Evolutionary conservation across 2,797 vertebrate genomes (phyloP), one percentile per base, ranked within the genome.

Genomic region (Harpagifer antarcticus): DNA sequence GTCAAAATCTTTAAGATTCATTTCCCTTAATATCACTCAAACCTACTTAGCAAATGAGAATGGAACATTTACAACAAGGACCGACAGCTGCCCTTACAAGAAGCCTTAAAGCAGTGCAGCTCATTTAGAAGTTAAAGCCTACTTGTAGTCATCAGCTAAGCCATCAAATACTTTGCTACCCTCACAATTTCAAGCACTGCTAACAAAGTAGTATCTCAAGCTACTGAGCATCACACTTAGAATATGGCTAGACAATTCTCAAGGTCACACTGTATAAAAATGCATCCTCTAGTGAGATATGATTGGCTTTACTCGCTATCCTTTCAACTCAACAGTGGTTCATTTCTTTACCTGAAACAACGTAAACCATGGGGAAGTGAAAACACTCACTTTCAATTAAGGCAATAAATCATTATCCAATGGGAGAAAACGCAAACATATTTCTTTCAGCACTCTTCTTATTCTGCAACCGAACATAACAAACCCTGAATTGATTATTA

Each of bases 381-480:
- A 53, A 69, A 85, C 56, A 63, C 47, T 69, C 27, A 1, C n/a
- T 59, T 83, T 76, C 48, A 67, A 58, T 78, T 86, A 90, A 90
- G 90, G 89, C 90, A 85, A 79, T 52, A 67, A 79, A 73, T 59
- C 52, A 74, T 68, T 77, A 52, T 45, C 79, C 17, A 72, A 61
- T 4, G 3, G 49, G 56, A 75, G 33, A 43, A 72, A 77, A 68
- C n/a, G 11, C 0, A 6, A 50, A 0, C 71, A 48, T 17, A 54
- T 73, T 50, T 82, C 75, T 54, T 68, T 69, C 37, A 60, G 58
- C 43, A 65, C 49, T 53, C 9, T 1, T 55, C 50, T 73, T 83
- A 43, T 57, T 56, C 45, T 47, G 55, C 53, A 60, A 45, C 20
- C 9, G 57, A 42, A 56, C 33, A 48, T 12, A 58, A 72, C 23